Conservation (phyloP, 2,797 vertebrate genomes). For the Cheirogaleus major region DNA sequence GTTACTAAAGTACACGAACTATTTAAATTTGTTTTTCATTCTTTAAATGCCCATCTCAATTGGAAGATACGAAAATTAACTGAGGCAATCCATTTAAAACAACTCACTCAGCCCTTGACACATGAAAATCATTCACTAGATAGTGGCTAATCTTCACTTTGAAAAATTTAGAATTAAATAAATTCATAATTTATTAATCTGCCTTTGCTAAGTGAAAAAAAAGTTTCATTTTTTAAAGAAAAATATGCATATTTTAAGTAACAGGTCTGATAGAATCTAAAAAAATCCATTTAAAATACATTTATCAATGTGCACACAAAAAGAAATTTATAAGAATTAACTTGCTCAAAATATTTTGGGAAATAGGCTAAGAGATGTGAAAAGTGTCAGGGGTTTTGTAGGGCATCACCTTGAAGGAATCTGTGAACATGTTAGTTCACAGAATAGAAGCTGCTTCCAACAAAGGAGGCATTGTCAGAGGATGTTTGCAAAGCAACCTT, state of each 20-base stretch:
- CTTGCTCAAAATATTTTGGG: neutral
- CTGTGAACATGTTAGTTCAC: too few relatives aligned
- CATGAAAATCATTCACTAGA: neutral
- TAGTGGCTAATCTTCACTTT: neutral
- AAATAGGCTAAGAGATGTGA: too few relatives aligned
- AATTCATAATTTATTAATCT: neutral
- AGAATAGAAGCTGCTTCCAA: too few relatives aligned
- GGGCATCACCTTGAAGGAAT: too few relatives aligned
- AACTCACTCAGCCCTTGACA: fast-evolving
- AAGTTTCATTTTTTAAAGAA: neutral
- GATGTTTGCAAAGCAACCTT: too few relatives aligned
- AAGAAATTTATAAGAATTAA: neutral
- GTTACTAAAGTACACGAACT: neutral
- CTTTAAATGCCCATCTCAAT: neutral
- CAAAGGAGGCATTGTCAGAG: too few relatives aligned
- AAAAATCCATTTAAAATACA: neutral
- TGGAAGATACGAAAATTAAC: neutral
- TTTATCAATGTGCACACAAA: neutral
- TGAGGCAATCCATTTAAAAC: neutral
- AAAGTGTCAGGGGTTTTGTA: too few relatives aligned
- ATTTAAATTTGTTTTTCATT: too few relatives aligned
- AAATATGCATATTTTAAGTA: neutral
- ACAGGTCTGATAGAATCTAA: neutral
- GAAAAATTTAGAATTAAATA: neutral
- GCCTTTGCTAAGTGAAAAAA: neutral